phyloP scores from a whole-genome alignment of 2,797 vertebrate genomes.

The Gymnothorax javanicus region DNA sequence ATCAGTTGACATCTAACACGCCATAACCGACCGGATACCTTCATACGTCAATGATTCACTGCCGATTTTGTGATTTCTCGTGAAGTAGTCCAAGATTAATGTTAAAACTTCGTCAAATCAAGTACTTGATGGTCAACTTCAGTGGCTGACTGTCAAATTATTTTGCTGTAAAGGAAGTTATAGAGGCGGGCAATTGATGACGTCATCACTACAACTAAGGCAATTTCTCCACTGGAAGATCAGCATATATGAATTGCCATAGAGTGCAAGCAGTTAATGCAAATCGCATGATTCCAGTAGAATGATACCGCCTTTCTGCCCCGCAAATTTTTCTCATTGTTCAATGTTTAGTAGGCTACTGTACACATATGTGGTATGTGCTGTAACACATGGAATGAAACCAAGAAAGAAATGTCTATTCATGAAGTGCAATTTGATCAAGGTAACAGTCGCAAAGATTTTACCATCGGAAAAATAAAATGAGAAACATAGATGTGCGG shows the following conservation, averaged over 20 bases:
- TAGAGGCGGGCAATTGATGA: not conserved
- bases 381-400: not conserved
- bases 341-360: no score
- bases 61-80: not conserved
- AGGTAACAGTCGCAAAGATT: not conserved
- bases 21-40: not conserved
- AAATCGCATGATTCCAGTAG: no score
- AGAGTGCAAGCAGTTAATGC: not conserved
- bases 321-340: no score
- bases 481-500: no score
- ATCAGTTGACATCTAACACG: not conserved
- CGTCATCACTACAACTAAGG: not conserved
- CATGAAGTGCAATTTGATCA: not conserved
- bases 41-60: not conserved
- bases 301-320: no score
- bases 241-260: not conserved
- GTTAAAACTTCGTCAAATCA: not conserved
- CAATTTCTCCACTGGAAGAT: not conserved
- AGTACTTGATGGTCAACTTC: not conserved
- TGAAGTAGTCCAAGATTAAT: not conserved
- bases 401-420: not conserved
- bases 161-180: constrained; percentile 1
- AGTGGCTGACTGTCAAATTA: not conserved
- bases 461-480: no score
- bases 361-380: no score